Percentiles rank a stretch among this genome's conserved stretches.
Conservation (phyloP, 2,797 vertebrate genomes). For the Perodicticus potto region DNA sequence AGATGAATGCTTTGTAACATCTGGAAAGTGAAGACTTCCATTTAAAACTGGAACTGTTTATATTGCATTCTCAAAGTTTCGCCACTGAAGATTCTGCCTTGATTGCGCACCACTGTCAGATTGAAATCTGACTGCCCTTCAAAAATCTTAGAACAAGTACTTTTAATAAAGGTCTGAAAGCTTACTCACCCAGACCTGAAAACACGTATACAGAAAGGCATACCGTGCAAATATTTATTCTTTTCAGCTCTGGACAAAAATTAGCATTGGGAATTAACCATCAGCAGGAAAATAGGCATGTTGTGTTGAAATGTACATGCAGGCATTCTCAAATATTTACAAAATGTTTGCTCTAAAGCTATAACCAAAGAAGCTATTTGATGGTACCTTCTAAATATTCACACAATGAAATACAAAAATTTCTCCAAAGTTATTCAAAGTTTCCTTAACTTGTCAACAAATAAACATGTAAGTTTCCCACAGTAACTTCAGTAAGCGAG, state of each 20-base stretch:
- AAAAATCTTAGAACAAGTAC: conserved; percentile 6
- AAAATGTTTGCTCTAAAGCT: conserved; percentile 31
- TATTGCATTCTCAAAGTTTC: conserved; percentile 11
- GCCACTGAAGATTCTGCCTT: conserved; percentile 19
- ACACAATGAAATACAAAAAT: conserved; percentile 1
- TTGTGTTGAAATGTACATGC: conserved; percentile 36
- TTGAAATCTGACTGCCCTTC: not conserved
- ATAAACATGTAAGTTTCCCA: not conserved
- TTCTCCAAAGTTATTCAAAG: conserved; percentile 22
- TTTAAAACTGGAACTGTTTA: not conserved
- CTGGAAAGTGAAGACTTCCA: conserved; percentile 52
- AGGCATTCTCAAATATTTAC: not conserved
- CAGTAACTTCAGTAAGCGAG: not conserved
- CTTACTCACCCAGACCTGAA: conserved; percentile 29
- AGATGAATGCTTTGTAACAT: not conserved
- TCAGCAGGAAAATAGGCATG: conserved; percentile 27
- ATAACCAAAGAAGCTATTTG: not conserved
- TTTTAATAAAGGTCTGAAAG: conserved; percentile 49
- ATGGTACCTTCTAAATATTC: conserved; percentile 27
- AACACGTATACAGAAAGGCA: not conserved
- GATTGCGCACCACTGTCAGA: not conserved
- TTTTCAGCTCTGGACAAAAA: conserved; percentile 30
- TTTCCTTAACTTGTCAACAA: conserved; percentile 31
- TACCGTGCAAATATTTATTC: conserved; percentile 29
- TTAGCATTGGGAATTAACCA: conserved; percentile 28